Evolutionary conservation across 1,140 invertebrate species (phyloP), one percentile per base, ranked within the genome.

Genomic region (Asbolus verrucosus): DNA sequence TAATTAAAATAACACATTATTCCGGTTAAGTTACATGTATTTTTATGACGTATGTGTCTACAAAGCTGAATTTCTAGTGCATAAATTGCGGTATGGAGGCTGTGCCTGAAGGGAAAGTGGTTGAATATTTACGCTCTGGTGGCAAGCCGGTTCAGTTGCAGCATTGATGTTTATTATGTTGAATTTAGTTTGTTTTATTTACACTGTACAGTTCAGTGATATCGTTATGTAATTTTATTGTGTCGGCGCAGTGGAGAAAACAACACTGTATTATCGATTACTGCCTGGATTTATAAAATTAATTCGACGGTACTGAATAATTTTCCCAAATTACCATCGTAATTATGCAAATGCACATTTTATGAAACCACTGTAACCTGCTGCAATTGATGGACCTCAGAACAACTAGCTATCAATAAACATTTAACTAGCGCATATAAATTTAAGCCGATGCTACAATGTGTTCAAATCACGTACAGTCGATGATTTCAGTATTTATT

Each of bases 161-260:
- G 39, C 38, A 65, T 65, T 65, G 38, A 65, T 43, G 19, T 65
- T 65, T 65, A 46, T 43, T 65, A 65, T 65, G 59, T 62, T 62
- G 39, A 46, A 24, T 65, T 65, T 41, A 27, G 36, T 43, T 46
- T 65, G 21, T 65, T 65, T 65, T 43, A 41, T 43, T 62, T 62
- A 62, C 59, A 62, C 54, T 60, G 13, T 39, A 62, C 59, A 62
- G 38, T 43, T 65, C 38, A 65, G n/a, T 24, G 62, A 43, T 65
- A 65, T 38, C 36, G 39, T 65, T 65, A 65, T 65, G 41, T 65
- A 65, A 65, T 65, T 65, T 43, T 14, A 65, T 65, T 65, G 62
- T 65, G 24, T 41, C 46, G 46, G 46, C 46, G 46, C 46, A 54
- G 8, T 54, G 21, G 46, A 27, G 46, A 54, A 46, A 54, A 54